A percentile compares a stretch with the other conserved stretches of the same genome.
Conservation (phyloP, 2,113 vertebrate species). For the Atrichornis clamosus region DNA sequence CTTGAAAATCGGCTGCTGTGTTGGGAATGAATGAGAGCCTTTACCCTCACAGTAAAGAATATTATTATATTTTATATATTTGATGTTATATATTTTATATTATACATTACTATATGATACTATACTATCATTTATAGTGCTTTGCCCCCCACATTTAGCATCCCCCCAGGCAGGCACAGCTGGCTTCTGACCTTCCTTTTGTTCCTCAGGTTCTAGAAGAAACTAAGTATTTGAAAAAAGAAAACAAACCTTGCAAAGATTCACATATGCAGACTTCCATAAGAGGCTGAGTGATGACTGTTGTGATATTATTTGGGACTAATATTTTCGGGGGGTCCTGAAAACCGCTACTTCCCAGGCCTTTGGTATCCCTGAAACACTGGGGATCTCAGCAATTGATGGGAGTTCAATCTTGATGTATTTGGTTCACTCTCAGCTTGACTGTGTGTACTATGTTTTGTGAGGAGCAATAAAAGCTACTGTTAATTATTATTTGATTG, state of each 20-base stretch:
- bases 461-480: background rate
- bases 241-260: background rate
- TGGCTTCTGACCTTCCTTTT: background rate
- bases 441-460: background rate
- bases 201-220: background rate
- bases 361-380: background rate
- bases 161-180: background rate
- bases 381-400: background rate
- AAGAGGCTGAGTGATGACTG: background rate
- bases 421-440: background rate
- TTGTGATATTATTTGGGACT: background rate
- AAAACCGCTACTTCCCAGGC: background rate
- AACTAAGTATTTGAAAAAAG: background rate
- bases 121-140: background rate
- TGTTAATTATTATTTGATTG: background rate
- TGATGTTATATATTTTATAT: background rate
- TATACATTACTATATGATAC: background rate
- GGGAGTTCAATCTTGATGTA: background rate
- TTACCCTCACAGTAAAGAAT: background rate
- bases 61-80: background rate
- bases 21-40: background rate
- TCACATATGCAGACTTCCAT: background rate
- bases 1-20: background rate
- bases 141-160: background rate
- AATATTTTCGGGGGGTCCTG: background rate